These are phyloP conservation scores for Trypoxylus dichotomus DNA, from an alignment of 1,140 invertebrate genomes.

Conservation along the genomic window DNA sequence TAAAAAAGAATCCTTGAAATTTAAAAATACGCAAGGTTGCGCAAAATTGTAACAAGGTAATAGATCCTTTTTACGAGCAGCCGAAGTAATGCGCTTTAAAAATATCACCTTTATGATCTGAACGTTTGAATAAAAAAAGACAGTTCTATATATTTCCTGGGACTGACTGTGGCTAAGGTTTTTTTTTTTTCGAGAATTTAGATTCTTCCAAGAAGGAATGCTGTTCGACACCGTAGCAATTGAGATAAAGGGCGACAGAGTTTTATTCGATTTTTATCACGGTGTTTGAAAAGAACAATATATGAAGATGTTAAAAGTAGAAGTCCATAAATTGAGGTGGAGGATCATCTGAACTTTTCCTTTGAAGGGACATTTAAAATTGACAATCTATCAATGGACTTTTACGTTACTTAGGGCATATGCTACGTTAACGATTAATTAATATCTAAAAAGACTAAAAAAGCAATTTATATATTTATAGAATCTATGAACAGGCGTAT, in stretches of 20 bases:
- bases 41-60: constrained; percentile 18
- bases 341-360: no score
- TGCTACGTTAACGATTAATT: no score
- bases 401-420: no score
- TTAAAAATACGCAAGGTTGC: constrained; percentile 23
- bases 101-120: constrained; percentile 15
- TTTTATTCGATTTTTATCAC: neutral
- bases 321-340: no score
- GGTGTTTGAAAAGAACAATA: no score
- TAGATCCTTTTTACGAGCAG: constrained; percentile 21
- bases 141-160: constrained; percentile 1
- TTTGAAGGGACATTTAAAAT: no score
- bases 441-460: no score
- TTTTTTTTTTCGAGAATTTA: neutral
- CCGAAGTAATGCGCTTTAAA: constrained; percentile 15
- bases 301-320: no score
- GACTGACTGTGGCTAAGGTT: neutral
- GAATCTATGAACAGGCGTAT: no score
- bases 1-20: constrained; percentile 19
- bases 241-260: neutral
- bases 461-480: no score
- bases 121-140: constrained; percentile 10
- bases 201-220: neutral
- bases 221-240: neutral
- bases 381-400: no score